phyloP scores from a whole-genome alignment of 2,113 vertebrate species.

The Aleadryas rufinucha region DNA sequence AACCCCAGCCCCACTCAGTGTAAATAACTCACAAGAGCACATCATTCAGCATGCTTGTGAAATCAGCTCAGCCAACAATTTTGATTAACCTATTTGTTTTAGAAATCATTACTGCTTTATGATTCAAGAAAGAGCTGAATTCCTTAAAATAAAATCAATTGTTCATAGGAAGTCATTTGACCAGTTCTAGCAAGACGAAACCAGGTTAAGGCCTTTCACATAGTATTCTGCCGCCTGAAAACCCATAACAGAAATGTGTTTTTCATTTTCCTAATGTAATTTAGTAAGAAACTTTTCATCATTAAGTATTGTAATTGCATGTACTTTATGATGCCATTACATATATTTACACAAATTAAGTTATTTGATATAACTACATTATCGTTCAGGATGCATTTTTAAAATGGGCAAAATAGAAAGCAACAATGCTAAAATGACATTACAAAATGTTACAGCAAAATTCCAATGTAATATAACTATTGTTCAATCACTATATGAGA shows the following conservation, averaged over 20 bases:
- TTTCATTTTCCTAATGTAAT: constrained; percentile 67
- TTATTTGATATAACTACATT: constrained; percentile 55
- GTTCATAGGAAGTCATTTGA: background rate
- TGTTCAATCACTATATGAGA: constrained; percentile 5
- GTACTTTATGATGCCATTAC: constrained; percentile 61
- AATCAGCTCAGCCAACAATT: background rate
- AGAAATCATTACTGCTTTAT: background rate
- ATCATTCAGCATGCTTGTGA: background rate
- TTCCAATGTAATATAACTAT: constrained; percentile 47
- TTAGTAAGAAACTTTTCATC: constrained; percentile 63
- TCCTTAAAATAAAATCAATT: constrained; percentile 42
- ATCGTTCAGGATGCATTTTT: constrained; percentile 64
- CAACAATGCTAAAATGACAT: constrained; percentile 44
- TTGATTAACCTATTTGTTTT: background rate
- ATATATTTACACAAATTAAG: constrained; percentile 57
- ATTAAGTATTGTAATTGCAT: constrained; percentile 60
- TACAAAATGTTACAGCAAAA: constrained; percentile 46
- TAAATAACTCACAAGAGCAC: background rate
- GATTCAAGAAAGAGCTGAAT: constrained; percentile 3
- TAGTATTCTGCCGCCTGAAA: constrained; percentile 48
- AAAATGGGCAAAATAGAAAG: constrained; percentile 55
- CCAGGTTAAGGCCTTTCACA: constrained; percentile 17
- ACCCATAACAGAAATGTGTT: constrained; percentile 54
- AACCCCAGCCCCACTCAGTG: background rate
- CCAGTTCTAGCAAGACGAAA: constrained; percentile 33